Evolutionary conservation across 2,888 invertebrate species (phyloP).

Genomic region (Temnothorax rugatulus): DNA sequence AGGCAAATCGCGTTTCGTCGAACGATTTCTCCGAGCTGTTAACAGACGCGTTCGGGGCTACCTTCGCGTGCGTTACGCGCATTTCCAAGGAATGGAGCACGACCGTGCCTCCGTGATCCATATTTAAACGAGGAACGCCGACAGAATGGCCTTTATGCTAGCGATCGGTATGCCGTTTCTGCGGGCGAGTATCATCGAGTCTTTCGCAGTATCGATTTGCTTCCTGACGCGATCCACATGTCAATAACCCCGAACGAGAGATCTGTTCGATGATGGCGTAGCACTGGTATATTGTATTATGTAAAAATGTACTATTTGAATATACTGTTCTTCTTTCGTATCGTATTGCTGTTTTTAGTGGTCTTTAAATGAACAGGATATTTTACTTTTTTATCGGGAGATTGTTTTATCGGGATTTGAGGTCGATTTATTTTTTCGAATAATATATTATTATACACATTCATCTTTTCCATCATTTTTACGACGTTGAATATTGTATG

Average conservation of each 20-base stretch:
- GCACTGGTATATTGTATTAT: not conserved
- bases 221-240: slow-evolving; percentile 70
- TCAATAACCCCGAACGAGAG: slow-evolving; percentile 69
- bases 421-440: not conserved
- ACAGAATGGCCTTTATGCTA: slow-evolving; percentile 76
- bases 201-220: slow-evolving; percentile 76
- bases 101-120: slow-evolving; percentile 62
- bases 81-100: slow-evolving; percentile 14
- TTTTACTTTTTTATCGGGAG: not conserved
- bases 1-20: slow-evolving; percentile 26
- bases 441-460: not conserved
- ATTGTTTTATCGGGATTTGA: not conserved
- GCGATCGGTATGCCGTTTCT: slow-evolving; percentile 78
- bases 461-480: not conserved
- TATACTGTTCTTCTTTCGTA: not conserved
- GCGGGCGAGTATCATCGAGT: slow-evolving; percentile 72
- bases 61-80: slow-evolving; percentile 13
- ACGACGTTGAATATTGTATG: not conserved
- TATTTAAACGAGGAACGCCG: slow-evolving; percentile 75
- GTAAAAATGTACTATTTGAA: not conserved
- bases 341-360: not conserved
- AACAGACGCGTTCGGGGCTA: not conserved
- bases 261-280: not conserved
- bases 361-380: not conserved
- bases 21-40: slow-evolving; percentile 11